Percentiles rank a stretch among this genome's conserved stretches.
These are phyloP conservation scores for Pseudorhombus dupliciocellatus DNA, from an alignment of 2,113 vertebrate genomes.

Conservation along the genomic window DNA sequence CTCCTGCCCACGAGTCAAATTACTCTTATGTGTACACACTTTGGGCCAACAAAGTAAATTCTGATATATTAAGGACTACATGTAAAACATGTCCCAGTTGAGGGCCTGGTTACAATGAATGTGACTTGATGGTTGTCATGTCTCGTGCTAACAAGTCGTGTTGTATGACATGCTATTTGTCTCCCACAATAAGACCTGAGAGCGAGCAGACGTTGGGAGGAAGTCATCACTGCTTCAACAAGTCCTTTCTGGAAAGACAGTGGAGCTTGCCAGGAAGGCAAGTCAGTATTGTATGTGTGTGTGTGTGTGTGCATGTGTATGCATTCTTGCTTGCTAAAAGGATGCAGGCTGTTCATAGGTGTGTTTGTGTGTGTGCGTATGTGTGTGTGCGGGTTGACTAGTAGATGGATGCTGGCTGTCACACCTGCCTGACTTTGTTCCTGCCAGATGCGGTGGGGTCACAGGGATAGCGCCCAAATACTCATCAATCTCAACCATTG, in stretches of 20 bases:
- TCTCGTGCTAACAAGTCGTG: slow-evolving; percentile 61
- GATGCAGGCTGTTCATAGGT: not conserved
- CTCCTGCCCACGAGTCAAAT: no score
- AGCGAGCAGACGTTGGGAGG: slow-evolving; percentile 67
- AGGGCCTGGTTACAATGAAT: slow-evolving; percentile 12
- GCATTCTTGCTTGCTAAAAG: slow-evolving; percentile 1
- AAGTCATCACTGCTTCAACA: slow-evolving; percentile 53
- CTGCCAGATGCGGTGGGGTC: slow-evolving; percentile 80
- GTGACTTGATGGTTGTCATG: slow-evolving; percentile 39
- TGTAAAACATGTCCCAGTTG: not conserved
- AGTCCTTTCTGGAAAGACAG: slow-evolving; percentile 72
- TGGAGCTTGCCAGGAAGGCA: slow-evolving; percentile 66
- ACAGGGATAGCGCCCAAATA: slow-evolving; percentile 78
- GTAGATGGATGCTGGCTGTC: slow-evolving; percentile 83
- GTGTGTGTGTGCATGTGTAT: slow-evolving; percentile 20
- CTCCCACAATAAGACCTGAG: slow-evolving; percentile 75
- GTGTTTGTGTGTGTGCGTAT: slow-evolving; percentile 13
- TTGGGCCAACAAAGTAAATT: no score
- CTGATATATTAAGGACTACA: not conserved
- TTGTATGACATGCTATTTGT: slow-evolving; percentile 67
- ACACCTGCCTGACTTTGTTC: slow-evolving; percentile 80
- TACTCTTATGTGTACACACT: no score
- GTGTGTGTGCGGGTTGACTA: slow-evolving; percentile 61
- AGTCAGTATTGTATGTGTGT: slow-evolving; percentile 5
- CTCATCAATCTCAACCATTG: slow-evolving; percentile 83